Base-by-base conservation (phyloP, 2,113 vertebrate species). In the Ophthalmolycus amberensis region DNA sequence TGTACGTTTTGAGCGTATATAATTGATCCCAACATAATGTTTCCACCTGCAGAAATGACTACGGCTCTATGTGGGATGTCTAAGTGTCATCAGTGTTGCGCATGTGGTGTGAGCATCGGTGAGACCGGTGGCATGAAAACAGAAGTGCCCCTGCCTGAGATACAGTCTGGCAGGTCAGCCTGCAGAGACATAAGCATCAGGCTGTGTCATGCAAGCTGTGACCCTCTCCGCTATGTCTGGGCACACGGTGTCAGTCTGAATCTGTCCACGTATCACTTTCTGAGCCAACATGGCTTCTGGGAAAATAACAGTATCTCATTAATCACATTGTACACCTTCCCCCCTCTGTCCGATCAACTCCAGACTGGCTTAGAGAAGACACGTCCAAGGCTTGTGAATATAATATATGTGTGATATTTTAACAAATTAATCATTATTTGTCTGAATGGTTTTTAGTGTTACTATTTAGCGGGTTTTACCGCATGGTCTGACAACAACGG, bases 91-190 rank as follows among this genome's bases (percentile, higher is more conserved):
- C 87, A 77, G 73, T 4, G 50, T 22, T 75, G 77, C 77, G 74
- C 73, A 70, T 52, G 65, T 52, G 65, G 80, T 7, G 4, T 71
- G 64, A 83, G 80, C 85, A 77, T 75, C 66, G n/a, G 56, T 82
- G 70, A 83, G 86, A 83, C 60, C 71, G 59, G 77, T 77, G 20
- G 11, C 68, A 88, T 63, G 76, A 89, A 88, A 91, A 89, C 82
- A 88, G 66, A 78, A 85, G 62, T 46, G 80, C 77, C 85, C 77
- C 85, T 79, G 88, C 75, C 88, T 56, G 81, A 88, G 79, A 91
- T 77, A 63, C 85, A 88, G 83, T 92, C 91, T 92, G 90, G 85
- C 88, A 90, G 90, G 84, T 92, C 75, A 82, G 77, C 83, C 85
- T 64, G 89, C 86, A 83, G 89, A 91, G 85, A 91, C 81, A 76